Evolutionary conservation across 2,797 vertebrate species (phyloP), one percentile per base, ranked within the genome.

Genomic region (Lacerta agilis): DNA sequence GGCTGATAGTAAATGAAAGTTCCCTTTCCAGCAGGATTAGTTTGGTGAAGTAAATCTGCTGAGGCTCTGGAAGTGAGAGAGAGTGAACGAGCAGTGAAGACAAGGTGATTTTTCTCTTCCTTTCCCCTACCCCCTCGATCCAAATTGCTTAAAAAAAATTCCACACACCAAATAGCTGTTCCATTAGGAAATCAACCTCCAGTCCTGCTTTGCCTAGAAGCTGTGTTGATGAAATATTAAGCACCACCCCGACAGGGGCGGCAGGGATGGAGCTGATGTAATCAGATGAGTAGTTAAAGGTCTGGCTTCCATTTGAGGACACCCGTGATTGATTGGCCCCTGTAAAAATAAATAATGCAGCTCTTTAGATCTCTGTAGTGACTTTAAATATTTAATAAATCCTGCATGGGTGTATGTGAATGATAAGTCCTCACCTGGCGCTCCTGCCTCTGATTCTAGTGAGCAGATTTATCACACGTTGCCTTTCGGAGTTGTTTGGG

Each of bases 341-440:
- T 88, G 87, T 93, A 92, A 95, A 87, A 96, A 94, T 94, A 96
- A 97, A 96, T 95, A 96, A 92, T 92, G 82, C 3, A 1, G 89
- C 90, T 92, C 90, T 96, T 95, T 92, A 89, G 94, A 92, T 95
- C 94, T 92, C n/a, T 92, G 92, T 93, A 91, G 95, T 90, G 90
- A 95, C 92, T 96, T 95, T 96, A 94, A 96, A 95, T 96, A 95
- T 96, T 96, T 96, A 95, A 95, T 96, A 93, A 77, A 93, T 92
- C 90, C 67, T 55, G 41, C 27, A 85, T 45, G 25, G 90, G 87
- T 90, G 89, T 88, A 23, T 45, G 84, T 49, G 93, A 92, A 93
- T 88, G 92, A 83, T 90, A 91, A 90, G 91, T 94, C 29, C 15
- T 92, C 92, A 88, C 79, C 87, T 75, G 1, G 11, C 15, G 2